Conservation (phyloP, 1,140 invertebrate genomes). For the Ridgeia piscesae region DNA sequence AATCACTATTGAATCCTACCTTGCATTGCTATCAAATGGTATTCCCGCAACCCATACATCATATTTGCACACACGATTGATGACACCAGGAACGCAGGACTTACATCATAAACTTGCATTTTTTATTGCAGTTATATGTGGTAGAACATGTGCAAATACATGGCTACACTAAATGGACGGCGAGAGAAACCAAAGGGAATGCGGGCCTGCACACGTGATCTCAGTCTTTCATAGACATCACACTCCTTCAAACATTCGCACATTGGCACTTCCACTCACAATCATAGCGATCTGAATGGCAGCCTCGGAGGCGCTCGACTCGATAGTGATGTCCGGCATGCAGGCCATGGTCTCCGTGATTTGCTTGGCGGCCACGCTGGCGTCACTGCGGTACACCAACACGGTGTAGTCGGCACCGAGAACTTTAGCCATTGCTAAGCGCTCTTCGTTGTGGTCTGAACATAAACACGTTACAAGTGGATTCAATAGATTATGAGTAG, state of each 20-base stretch:
- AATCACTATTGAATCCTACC: too few species aligned
- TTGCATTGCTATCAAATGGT: too few species aligned
- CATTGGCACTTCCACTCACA: neutral
- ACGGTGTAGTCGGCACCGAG: constrained; percentile 11
- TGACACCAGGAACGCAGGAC: too few species aligned
- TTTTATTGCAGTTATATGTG: too few species aligned
- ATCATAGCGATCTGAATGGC: constrained; percentile 5
- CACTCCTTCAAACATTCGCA: neutral
- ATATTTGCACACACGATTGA: too few species aligned
- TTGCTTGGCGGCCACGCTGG: neutral
- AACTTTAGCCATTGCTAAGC: neutral
- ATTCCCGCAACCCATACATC: too few species aligned
- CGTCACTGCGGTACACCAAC: neutral
- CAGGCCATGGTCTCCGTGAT: constrained; percentile 2
- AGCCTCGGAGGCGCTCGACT: constrained; percentile 79
- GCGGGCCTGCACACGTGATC: too few species aligned
- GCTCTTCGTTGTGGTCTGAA: constrained; percentile 1
- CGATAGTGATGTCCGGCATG: constrained; percentile 73
- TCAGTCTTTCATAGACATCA: too few species aligned
- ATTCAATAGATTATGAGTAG: neutral
- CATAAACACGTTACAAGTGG: neutral
- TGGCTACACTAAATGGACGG: too few species aligned
- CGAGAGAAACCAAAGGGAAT: too few species aligned
- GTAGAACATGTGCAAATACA: too few species aligned
- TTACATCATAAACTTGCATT: too few species aligned